These are phyloP conservation scores for Lineus longissimus DNA, from an alignment of 1,140 invertebrate species.

Conservation along the genomic window DNA sequence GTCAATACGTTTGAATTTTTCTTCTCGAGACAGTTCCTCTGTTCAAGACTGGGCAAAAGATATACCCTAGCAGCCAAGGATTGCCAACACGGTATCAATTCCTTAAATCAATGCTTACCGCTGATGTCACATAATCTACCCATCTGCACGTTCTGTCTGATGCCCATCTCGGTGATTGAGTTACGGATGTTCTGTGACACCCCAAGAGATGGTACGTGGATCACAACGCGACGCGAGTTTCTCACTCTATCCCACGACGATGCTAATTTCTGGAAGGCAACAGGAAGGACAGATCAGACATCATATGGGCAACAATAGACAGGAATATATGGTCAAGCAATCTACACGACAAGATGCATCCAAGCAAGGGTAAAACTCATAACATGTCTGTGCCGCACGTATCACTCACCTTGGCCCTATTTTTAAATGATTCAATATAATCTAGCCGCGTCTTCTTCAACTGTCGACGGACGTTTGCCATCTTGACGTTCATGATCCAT, in stretches of 20 bases:
- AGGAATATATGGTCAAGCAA: not conserved
- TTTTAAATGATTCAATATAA: slow-evolving; percentile 43
- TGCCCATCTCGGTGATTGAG: slow-evolving; percentile 44
- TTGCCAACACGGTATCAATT: too few species aligned
- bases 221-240: slow-evolving; percentile 40
- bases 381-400: too few species aligned
- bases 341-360: not conserved
- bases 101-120: slow-evolving; percentile 32
- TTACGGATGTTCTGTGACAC: slow-evolving; percentile 40
- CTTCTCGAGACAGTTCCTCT: too few species aligned
- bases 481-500: slow-evolving; percentile 53
- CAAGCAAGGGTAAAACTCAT: not conserved
- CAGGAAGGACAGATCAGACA: slow-evolving; percentile 3
- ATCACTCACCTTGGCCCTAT: slow-evolving; percentile 46
- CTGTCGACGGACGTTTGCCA: slow-evolving; percentile 43
- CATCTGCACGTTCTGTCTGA: slow-evolving; percentile 52
- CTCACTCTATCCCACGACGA: slow-evolving; percentile 47
- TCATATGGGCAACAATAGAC: not conserved
- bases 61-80: too few species aligned
- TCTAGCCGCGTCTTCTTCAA: slow-evolving; percentile 37
- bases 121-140: slow-evolving; percentile 49
- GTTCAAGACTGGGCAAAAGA: too few species aligned
- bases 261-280: slow-evolving; percentile 39
- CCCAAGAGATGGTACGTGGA: slow-evolving; percentile 53
- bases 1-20: too few species aligned